A percentile compares a stretch with the other conserved stretches of the same genome.
These are phyloP conservation scores for Sternotherus odoratus DNA, from an alignment of 2,797 vertebrate genomes.

Conservation along the genomic window DNA sequence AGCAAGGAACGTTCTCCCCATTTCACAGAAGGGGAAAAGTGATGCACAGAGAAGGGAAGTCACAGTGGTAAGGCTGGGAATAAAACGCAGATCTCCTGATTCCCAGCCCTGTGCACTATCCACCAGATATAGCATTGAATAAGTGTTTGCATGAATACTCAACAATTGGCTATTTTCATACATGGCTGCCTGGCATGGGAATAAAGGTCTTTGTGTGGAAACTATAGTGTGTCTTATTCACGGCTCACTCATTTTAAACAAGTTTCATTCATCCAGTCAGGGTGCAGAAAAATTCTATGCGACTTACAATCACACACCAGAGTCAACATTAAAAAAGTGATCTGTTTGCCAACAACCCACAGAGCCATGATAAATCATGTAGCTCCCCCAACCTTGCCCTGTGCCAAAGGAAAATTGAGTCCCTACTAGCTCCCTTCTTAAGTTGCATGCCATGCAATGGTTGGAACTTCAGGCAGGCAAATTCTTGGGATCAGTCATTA, in stretches of 20 bases:
- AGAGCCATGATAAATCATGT: background rate
- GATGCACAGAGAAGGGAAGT: background rate
- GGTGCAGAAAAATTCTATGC: background rate
- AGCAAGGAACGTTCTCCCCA: background rate
- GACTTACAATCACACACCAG: background rate
- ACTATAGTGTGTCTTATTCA: background rate
- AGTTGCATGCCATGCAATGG: background rate
- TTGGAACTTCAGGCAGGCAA: background rate
- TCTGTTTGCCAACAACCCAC: background rate
- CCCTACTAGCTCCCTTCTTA: background rate
- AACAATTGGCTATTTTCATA: background rate
- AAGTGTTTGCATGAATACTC: background rate
- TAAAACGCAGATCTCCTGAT: background rate
- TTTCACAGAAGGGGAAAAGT: background rate
- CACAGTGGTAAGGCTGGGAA: background rate
- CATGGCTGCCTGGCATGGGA: background rate
- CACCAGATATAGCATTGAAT: background rate
- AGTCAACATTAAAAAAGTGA: background rate
- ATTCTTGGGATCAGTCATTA: background rate
- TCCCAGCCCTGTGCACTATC: conserved; percentile 5
- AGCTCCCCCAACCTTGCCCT: background rate
- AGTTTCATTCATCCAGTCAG: background rate
- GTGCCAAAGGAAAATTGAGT: background rate
- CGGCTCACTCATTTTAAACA: background rate
- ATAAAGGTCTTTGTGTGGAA: background rate